Conservation (phyloP, 2,113 vertebrate genomes). For the Noturus placidus region DNA sequence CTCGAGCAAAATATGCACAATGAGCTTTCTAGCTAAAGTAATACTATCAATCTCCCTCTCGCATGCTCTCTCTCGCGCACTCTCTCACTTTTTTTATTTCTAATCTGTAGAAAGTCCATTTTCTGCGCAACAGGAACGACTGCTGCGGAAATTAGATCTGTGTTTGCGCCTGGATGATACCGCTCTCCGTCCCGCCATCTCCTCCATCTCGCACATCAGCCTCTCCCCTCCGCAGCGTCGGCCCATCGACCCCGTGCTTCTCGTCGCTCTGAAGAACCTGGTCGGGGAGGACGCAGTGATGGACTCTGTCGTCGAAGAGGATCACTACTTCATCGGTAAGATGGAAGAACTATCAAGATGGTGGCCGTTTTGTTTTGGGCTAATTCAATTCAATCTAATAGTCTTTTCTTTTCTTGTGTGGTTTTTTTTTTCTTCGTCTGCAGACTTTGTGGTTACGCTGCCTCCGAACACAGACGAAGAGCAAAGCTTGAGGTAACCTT, state of each 20-base stretch:
- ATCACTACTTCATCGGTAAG: conserved; percentile 75
- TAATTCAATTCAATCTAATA: background rate
- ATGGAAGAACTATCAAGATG: background rate
- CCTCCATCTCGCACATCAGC: background rate
- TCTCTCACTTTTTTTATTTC: background rate
- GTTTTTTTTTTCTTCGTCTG: background rate
- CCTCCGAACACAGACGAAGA: conserved; percentile 36
- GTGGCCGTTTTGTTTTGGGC: background rate
- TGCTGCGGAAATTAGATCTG: conserved; percentile 70
- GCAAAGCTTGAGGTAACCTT: conserved; percentile 61
- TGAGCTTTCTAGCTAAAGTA: background rate
- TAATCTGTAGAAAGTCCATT: conserved; percentile 50
- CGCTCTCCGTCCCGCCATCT: conserved; percentile 51
- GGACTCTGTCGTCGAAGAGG: conserved; percentile 71
- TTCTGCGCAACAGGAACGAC: conserved; percentile 48
- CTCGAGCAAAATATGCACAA: background rate
- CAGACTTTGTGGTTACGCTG: conserved; percentile 65
- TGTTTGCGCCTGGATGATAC: conserved; percentile 82
- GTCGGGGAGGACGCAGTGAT: conserved; percentile 65
- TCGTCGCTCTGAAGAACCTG: conserved; percentile 62
- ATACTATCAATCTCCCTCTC: background rate
- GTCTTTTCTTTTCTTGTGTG: background rate
- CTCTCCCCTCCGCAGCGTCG: background rate
- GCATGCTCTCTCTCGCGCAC: background rate
- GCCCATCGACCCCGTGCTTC: conserved; percentile 53